A percentile compares a stretch with the other conserved stretches of the same genome.
Conservation (phyloP, 2,797 vertebrate genomes). For the Bovichtus variegatus region DNA sequence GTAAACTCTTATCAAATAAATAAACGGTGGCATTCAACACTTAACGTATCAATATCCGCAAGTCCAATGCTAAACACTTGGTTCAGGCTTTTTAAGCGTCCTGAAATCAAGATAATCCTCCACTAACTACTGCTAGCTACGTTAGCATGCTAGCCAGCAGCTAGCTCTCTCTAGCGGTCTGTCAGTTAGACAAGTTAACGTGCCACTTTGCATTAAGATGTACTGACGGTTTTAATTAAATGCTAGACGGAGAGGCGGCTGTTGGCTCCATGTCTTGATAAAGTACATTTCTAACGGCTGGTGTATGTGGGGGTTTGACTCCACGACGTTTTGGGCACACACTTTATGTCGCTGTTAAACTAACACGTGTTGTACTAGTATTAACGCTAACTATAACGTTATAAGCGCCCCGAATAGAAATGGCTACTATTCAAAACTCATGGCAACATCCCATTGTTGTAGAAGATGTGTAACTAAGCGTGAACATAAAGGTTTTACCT, state of each 20-base stretch:
- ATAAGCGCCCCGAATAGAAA: background rate
- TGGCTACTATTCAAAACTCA: background rate
- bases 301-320: background rate
- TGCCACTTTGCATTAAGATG: conserved; percentile 8
- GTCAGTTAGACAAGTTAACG: background rate
- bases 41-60: background rate
- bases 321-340: no score
- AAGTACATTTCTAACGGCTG: no score
- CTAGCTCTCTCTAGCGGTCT: background rate
- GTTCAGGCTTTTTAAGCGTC: background rate
- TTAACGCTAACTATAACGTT: background rate
- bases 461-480: no score
- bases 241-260: no score
- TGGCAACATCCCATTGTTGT: background rate
- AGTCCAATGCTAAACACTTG: no score
- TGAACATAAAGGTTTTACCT: no score
- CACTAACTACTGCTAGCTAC: background rate
- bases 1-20: no score
- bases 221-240: no score
- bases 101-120: rapidly evolving
- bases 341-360: background rate
- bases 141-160: conserved; percentile 7
- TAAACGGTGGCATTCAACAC: no score
- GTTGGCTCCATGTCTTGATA: background rate
- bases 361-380: background rate